Evolutionary conservation across 2,113 vertebrate species (phyloP).

Genomic region (Ceuthmochares aereus): DNA sequence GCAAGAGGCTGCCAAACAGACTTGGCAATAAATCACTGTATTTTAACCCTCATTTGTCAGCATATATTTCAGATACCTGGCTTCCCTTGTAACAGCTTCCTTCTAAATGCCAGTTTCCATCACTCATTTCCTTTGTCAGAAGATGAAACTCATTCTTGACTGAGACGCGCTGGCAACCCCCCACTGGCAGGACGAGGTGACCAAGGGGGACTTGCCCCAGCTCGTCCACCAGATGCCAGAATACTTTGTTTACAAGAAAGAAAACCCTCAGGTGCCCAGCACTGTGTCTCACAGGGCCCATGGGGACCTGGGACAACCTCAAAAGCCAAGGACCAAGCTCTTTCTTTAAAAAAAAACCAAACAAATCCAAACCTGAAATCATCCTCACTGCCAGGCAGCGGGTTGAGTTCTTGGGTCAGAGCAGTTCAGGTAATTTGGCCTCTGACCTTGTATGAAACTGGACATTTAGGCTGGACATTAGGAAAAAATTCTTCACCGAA

Average conservation of each 20-base stretch:
- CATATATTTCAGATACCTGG: not conserved
- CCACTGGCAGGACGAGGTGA: not conserved
- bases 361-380: not conserved
- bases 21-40: not conserved
- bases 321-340: not conserved
- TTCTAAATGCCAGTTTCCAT: not conserved
- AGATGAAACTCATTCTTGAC: not conserved
- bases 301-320: not conserved
- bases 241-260: not conserved
- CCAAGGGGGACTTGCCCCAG: not conserved
- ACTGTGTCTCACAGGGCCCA: not conserved
- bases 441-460: not conserved
- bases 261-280: not conserved
- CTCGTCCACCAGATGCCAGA: not conserved
- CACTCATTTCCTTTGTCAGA: not conserved
- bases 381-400: not conserved
- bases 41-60: not conserved
- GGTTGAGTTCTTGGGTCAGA: not conserved
- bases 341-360: not conserved
- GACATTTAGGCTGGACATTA: no score
- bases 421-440: not conserved
- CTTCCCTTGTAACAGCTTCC: not conserved
- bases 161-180: rapidly evolving
- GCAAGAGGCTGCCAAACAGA: not conserved
- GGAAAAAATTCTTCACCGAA: no score